Evolutionary conservation across 2,888 invertebrate genomes (phyloP).

Genomic region (Caenorhabditis sp.): DNA sequence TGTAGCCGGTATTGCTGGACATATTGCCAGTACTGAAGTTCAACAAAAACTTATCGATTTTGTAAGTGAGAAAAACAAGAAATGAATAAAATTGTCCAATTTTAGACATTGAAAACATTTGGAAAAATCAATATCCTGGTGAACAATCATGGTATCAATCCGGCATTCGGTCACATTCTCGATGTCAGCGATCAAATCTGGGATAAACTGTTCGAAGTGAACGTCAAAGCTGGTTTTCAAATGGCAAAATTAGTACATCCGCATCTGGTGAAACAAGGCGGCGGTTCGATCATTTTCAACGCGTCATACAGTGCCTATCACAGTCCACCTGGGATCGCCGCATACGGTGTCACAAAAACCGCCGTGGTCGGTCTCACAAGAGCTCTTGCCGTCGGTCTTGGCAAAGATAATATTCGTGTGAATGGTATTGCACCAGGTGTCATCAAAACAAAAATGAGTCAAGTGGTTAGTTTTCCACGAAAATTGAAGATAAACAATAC

Average conservation of each 20-base stretch:
- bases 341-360: constrained; percentile 92
- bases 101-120: constrained; percentile 59
- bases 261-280: constrained; percentile 78
- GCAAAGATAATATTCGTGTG: constrained; percentile 85
- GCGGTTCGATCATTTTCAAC: constrained; percentile 62
- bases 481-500: background rate
- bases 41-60: constrained; percentile 78
- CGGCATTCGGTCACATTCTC: constrained; percentile 81
- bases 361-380: constrained; percentile 87
- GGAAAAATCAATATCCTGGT: constrained; percentile 82
- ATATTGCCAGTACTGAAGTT: constrained; percentile 86
- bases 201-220: constrained; percentile 93
- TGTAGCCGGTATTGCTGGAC: constrained; percentile 85
- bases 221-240: constrained; percentile 88
- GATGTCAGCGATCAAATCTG: constrained; percentile 79
- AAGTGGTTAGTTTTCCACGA: constrained; percentile 66
- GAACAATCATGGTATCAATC: constrained; percentile 93
- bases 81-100: no score
- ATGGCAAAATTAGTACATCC: constrained; percentile 88
- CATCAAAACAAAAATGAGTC: constrained; percentile 87
- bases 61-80: no score
- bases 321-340: constrained; percentile 77
- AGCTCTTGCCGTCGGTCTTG: constrained; percentile 81
- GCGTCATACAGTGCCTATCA: constrained; percentile 63
- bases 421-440: constrained; percentile 93